A percentile compares a stretch with the other conserved stretches of the same genome.
Conservation (phyloP, 2,113 vertebrate genomes). For the Anarrhichthys ocellatus region DNA sequence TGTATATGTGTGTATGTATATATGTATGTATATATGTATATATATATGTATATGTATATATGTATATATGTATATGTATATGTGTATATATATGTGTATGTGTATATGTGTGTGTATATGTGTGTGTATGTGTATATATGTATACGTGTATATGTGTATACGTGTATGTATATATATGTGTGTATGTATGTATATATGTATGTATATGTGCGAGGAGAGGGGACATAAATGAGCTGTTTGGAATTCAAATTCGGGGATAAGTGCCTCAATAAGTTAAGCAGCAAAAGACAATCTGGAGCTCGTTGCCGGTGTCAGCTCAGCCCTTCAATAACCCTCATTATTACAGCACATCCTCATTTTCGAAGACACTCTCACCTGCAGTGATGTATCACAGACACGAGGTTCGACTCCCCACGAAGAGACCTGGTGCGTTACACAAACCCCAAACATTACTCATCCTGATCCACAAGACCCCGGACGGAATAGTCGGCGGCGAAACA, state of each 20-base stretch:
- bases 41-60: no score
- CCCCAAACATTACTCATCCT: slow-evolving; percentile 57
- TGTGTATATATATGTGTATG: no score
- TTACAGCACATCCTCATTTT: slow-evolving; percentile 68
- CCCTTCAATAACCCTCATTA: slow-evolving; percentile 67
- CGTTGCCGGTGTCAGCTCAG: slow-evolving; percentile 51
- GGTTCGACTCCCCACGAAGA: slow-evolving; percentile 53
- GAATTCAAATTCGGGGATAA: slow-evolving; percentile 45
- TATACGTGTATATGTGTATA: no score
- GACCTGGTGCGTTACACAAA: slow-evolving; percentile 53
- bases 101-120: no score
- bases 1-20: no score
- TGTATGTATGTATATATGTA: no score
- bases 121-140: no score
- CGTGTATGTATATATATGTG: not conserved
- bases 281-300: slow-evolving; percentile 44
- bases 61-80: no score
- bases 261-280: slow-evolving; percentile 42
- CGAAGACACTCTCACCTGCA: slow-evolving; percentile 55
- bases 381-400: slow-evolving; percentile 54
- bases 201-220: not conserved
- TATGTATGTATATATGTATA: not conserved
- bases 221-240: slow-evolving; percentile 10
- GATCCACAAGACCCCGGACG: slow-evolving; percentile 45
- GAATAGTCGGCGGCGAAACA: slow-evolving; percentile 60